A percentile compares a stretch with the other conserved stretches of the same genome.
phyloP scores from a whole-genome alignment of 1,140 invertebrate species.

The Drosophila guanche region DNA sequence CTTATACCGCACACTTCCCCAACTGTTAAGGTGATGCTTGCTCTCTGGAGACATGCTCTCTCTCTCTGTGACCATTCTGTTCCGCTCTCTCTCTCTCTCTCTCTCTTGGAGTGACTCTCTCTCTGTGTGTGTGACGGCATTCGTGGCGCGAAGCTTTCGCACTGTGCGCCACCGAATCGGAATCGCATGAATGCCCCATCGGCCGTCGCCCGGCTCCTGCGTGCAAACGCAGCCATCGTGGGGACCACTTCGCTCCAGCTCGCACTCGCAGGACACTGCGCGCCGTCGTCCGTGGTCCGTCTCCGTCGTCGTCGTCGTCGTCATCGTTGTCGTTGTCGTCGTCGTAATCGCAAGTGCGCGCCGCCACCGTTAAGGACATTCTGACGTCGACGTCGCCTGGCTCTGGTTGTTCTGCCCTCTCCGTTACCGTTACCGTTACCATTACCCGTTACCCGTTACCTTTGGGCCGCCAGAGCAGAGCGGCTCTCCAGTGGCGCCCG shows the following conservation, averaged over 20 bases:
- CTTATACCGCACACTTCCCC: conserved; percentile 21
- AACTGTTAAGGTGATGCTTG: conserved; percentile 11
- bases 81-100: conserved; percentile 4
- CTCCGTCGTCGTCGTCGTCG: conserved; percentile 25
- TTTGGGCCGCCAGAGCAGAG: conserved; percentile 36
- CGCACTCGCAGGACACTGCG: conserved; percentile 46
- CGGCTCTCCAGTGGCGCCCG: conserved; percentile 20
- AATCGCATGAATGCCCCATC: conserved; percentile 19
- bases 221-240: conserved; percentile 7
- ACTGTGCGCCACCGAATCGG: conserved; percentile 8
- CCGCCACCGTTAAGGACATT: conserved; percentile 66
- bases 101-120: not conserved
- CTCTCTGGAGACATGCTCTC: conserved; percentile 19
- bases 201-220: conserved; percentile 24
- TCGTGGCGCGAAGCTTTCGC: conserved; percentile 39
- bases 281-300: conserved; percentile 38
- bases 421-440: conserved; percentile 5
- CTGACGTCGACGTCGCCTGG: conserved; percentile 30
- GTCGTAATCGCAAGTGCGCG: conserved; percentile 42
- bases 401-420: conserved; percentile 23
- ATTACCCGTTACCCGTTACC: no score
- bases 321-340: conserved; percentile 16
- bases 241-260: conserved; percentile 35
- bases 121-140: conserved; percentile 11
- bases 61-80: conserved; percentile 14